These are phyloP conservation scores for Muscidifurax raptorellus DNA, from an alignment of 1,140 invertebrate genomes.

Conservation along the genomic window DNA sequence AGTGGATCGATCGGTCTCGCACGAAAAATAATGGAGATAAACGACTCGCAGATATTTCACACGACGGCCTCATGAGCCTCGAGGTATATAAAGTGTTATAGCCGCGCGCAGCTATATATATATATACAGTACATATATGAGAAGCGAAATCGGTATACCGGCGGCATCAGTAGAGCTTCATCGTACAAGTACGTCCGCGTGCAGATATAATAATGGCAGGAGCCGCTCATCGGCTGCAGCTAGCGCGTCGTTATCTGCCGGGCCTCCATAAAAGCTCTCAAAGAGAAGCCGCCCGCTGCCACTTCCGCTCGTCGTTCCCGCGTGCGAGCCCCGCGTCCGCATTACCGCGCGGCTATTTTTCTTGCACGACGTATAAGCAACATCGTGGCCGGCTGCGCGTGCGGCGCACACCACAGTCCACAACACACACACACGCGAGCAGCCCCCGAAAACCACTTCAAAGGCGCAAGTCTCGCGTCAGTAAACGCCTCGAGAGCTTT, in stretches of 20 bases:
- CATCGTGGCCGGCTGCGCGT: too few species aligned
- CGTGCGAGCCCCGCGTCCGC: slow-evolving; percentile 34
- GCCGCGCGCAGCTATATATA: too few species aligned
- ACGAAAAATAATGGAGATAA: too few species aligned
- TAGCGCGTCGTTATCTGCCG: slow-evolving; percentile 34
- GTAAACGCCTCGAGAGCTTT: slow-evolving; percentile 52
- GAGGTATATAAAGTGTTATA: too few species aligned
- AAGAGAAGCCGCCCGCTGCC: slow-evolving; percentile 59
- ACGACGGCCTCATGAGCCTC: neutral
- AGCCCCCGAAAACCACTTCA: slow-evolving; percentile 58
- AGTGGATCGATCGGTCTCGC: too few species aligned
- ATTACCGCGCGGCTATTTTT: slow-evolving; percentile 40
- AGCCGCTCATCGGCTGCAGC: slow-evolving; percentile 11
- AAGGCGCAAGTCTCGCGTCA: slow-evolving; percentile 45
- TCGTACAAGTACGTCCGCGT: too few species aligned
- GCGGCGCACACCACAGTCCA: too few species aligned
- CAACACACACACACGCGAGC: too few species aligned
- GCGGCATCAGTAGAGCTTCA: slow-evolving; percentile 6
- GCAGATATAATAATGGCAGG: neutral
- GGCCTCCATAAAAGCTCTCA: slow-evolving; percentile 51
- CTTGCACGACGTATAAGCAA: slow-evolving; percentile 44
- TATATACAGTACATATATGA: too few species aligned
- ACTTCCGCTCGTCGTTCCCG: slow-evolving; percentile 62
- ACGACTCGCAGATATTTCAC: too few species aligned
- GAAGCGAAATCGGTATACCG: neutral